Evolutionary conservation across 2,797 vertebrate species (phyloP).

Genomic region (Parotocinclus haroldoi): DNA sequence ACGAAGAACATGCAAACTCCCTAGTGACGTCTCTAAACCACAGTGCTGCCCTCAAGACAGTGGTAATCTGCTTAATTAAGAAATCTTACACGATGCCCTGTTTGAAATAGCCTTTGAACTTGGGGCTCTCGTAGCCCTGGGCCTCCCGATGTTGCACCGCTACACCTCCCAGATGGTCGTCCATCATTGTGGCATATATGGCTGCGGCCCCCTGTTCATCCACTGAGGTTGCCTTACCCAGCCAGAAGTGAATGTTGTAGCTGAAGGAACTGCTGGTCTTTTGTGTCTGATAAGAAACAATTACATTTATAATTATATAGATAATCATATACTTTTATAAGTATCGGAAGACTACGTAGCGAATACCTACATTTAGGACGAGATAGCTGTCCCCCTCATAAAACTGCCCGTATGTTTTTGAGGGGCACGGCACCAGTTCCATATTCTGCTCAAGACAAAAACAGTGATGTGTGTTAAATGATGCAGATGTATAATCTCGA

Average conservation of each 20-base stretch:
- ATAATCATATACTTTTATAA: background rate
- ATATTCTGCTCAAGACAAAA: constrained; percentile 65
- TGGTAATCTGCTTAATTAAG: no score
- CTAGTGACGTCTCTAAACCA: no score
- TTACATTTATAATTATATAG: background rate
- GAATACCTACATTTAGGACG: constrained; percentile 72
- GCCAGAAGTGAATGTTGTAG: constrained; percentile 83
- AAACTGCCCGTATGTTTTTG: constrained; percentile 74
- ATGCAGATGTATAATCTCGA: background rate
- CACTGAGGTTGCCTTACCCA: constrained; percentile 71
- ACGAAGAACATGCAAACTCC: no score
- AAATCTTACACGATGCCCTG: constrained; percentile 74
- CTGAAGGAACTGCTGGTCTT: constrained; percentile 68
- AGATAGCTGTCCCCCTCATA: constrained; percentile 83
- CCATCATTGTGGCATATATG: constrained; percentile 80
- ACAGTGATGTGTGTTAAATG: no score
- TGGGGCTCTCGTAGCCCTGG: constrained; percentile 76
- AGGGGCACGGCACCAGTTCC: constrained; percentile 78
- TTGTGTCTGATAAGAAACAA: constrained; percentile 62
- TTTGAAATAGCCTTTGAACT: constrained; percentile 81
- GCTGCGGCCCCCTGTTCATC: constrained; percentile 82
- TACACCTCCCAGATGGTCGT: constrained; percentile 72
- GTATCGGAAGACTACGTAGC: background rate
- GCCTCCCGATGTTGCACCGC: constrained; percentile 79
- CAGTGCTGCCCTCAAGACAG: no score